Evolutionary conservation across 1,140 invertebrate genomes (phyloP), one percentile per base, ranked within the genome.

Genomic region (Aphidius gifuensis): DNA sequence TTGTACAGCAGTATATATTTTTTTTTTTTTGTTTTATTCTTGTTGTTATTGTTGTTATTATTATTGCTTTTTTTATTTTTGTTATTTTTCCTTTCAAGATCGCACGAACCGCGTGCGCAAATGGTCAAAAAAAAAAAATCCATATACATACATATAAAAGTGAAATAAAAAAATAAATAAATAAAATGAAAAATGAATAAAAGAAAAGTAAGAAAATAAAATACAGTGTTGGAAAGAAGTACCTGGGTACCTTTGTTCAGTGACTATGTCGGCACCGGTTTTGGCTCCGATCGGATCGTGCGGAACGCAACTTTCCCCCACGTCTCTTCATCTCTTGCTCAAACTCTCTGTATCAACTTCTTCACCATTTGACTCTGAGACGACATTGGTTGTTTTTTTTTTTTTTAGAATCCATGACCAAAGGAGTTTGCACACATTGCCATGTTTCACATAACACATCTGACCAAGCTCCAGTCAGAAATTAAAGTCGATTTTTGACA

Each of bases 1-100:
- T 74, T 72, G 74, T 71, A 72, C 74, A 74, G 64, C 64, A 73
- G 68, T 48, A 58, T 39, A 60, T 56, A 61, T 39, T 48, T 54
- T 65, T 53, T 23, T 23, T 23, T 23, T 32, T 32, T 32, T 23
- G 45, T 32, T 32, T 32, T 32, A 32, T 32, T 32, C 23, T 32
- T 32, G 23, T 32, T 32, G 23, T 32, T 32, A 32, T 32, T 32
- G 23, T 32, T 32, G 23, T 32, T 32, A 32, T 32, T 32, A 4
- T 32, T 32, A 32, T 32, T 32, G 23, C 23, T 3, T 0, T 32
- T 16, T 16, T 16, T 3, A 4, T 32, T 16, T 16, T 16, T 32
- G 23, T 32, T 32, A 32, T 32, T 32, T 32, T 32, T 32, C 23
- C 16, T 16, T 47, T 46, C 44, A 54, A 48, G 61, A 46, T 60